Percentiles rank a stretch among this genome's conserved stretches.
Conservation (phyloP, 2,888 invertebrate species). For the Epiblema foenella region DNA sequence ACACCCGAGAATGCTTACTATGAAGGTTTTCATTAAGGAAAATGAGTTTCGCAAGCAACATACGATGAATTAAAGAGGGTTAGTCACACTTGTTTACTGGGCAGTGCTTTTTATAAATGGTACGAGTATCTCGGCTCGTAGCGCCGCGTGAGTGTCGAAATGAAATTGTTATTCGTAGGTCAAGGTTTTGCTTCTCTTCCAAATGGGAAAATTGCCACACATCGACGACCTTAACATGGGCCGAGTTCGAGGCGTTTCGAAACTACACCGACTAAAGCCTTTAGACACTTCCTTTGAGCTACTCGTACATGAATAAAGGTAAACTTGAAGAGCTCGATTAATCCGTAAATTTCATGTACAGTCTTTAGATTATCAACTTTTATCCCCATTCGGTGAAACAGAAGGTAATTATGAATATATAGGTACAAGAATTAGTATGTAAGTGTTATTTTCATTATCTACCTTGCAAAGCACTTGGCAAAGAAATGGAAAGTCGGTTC, state of each 20-base stretch:
- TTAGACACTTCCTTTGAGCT: conserved; percentile 51
- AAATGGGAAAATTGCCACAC: conserved; percentile 84
- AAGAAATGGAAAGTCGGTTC: conserved; percentile 83
- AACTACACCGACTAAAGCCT: conserved; percentile 61
- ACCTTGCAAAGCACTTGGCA: conserved; percentile 47
- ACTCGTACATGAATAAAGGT: not conserved
- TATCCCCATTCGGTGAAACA: no score
- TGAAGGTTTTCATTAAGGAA: conserved; percentile 34
- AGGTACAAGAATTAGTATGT: not conserved
- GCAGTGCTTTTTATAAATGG: conserved; percentile 44
- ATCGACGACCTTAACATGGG: conserved; percentile 77
- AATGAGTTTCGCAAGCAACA: not conserved
- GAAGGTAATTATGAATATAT: no score
- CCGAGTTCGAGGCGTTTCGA: conserved; percentile 71
- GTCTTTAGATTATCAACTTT: no score
- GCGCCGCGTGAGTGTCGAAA: conserved; percentile 72
- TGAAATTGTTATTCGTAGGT: conserved; percentile 80
- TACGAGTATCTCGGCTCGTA: conserved; percentile 68
- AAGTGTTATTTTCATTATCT: conserved; percentile 30
- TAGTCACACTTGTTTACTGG: conserved; percentile 48
- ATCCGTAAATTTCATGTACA: not conserved
- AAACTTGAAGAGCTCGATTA: not conserved
- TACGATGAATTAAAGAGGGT: conserved; percentile 42
- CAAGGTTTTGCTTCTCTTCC: conserved; percentile 82
- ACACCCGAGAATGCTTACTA: not conserved